Base-by-base conservation (phyloP, 2,113 vertebrate genomes). In the Rynchops niger region DNA sequence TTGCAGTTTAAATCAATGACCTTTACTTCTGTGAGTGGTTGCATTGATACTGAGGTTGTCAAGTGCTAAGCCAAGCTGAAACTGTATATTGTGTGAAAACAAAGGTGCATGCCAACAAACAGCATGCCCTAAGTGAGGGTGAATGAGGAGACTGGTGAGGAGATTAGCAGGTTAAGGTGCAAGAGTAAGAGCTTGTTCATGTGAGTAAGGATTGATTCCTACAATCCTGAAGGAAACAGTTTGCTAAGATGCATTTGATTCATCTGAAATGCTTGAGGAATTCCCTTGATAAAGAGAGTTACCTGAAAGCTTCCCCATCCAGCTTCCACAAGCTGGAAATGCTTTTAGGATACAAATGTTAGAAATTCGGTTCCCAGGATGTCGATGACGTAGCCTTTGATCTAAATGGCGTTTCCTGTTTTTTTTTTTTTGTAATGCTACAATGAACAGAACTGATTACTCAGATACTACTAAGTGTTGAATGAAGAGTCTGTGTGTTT, bases 41-140 rank as follows among this genome's bases (percentile, higher is more conserved):
- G 86, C 77, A 86, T 29, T 95, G 95, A 97, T 92, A 82, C 72
- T 0, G 5, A 88, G 69, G 56, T 61, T 82, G 86, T 94, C 83
- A 72, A 92, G 95, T 38, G 77, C 81, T 93, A 89, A 96, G 83
- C 76, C 83, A 92, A 94, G 52, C 49, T 82, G 91, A 97, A 97
- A 96, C 65, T 29, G 12, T 71, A 92, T 91, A 86, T 76, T 42
- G 77, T 92, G 92, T 97, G 94, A 94, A 96, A 97, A 78, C 56
- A 88, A 86, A 94, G 74, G n/a, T 36, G 23, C 1, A 1, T 86
- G 90, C 83, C 95, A 95, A 71, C 65, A 95, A 97, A 82, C 77
- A 78, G 52, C 62, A 18, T 52, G 63, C 42, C 47, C 45, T 9
- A 30, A 90, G 76, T 1, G 16, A 78, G 63, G 93, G 63, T 74